Evolutionary conservation across 2,113 vertebrate genomes (phyloP).

Genomic region (Actinemys pallida): DNA sequence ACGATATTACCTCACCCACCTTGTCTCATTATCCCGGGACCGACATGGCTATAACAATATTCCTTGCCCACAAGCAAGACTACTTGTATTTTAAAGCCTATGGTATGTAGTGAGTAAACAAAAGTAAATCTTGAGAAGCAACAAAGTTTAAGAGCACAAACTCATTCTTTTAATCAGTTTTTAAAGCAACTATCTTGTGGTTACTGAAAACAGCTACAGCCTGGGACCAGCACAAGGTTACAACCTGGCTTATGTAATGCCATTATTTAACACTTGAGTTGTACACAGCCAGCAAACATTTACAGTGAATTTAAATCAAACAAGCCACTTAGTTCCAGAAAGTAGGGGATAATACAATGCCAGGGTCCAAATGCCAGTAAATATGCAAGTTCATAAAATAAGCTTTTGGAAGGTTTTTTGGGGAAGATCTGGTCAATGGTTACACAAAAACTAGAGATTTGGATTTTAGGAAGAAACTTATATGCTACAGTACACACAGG

Average conservation of each 20-base stretch:
- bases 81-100: background rate
- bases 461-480: slow-evolving; percentile 6
- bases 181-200: slow-evolving; percentile 55
- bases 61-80: slow-evolving; percentile 28
- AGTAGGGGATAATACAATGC: background rate
- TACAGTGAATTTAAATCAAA: slow-evolving; percentile 54
- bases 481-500: background rate
- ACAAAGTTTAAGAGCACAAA: slow-evolving; percentile 27
- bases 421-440: slow-evolving; percentile 11
- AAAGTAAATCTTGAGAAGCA: slow-evolving; percentile 51
- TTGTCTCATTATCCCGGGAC: background rate
- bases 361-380: background rate
- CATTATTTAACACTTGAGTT: slow-evolving; percentile 51
- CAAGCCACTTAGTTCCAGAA: background rate
- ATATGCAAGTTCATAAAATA: slow-evolving; percentile 19
- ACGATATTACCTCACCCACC: background rate
- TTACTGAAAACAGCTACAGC: slow-evolving; percentile 55
- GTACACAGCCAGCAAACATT: slow-evolving; percentile 47
- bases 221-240: slow-evolving; percentile 12
- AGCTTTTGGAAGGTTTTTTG: background rate
- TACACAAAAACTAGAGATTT: background rate
- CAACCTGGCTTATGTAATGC: slow-evolving; percentile 40
- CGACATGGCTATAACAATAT: background rate
- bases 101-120: background rate
- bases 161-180: slow-evolving; percentile 54